phyloP scores from a whole-genome alignment of 2,797 vertebrate genomes.

The Geotrypetes seraphini region DNA sequence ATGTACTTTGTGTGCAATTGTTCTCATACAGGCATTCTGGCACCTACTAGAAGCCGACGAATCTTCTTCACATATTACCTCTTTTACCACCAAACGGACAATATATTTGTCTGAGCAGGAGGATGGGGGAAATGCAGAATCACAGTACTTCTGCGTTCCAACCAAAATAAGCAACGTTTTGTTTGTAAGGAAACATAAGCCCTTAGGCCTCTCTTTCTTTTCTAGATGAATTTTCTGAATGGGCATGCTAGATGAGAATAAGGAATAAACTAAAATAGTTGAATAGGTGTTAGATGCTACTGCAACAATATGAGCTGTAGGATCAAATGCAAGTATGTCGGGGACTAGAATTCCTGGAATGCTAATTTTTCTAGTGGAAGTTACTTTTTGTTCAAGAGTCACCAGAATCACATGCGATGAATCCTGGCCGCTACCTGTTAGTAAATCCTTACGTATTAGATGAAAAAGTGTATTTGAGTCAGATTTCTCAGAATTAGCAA shows the following conservation, averaged over 20 bases:
- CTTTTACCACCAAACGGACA: constrained; percentile 62
- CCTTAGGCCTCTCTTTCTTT: constrained; percentile 77
- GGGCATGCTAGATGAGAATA: constrained; percentile 75
- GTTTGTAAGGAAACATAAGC: constrained; percentile 73
- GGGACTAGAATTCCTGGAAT: constrained; percentile 83
- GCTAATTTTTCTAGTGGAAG: constrained; percentile 77
- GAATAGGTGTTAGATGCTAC: constrained; percentile 81
- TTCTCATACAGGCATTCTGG: constrained; percentile 32
- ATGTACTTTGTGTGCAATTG: constrained; percentile 61
- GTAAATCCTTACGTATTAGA: constrained; percentile 60
- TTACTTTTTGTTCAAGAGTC: constrained; percentile 79
- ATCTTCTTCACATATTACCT: constrained; percentile 62
- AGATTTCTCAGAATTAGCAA: constrained; percentile 67
- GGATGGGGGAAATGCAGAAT: constrained; percentile 66
- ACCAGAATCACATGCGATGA: constrained; percentile 79
- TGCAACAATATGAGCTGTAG: constrained; percentile 64
- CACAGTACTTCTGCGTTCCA: constrained; percentile 70
- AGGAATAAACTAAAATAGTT: constrained; percentile 75
- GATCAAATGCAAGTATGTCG: constrained; percentile 78
- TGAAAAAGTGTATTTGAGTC: constrained; percentile 73
- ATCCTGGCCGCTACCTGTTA: constrained; percentile 69
- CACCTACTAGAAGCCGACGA: constrained; percentile 23
- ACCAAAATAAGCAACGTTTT: constrained; percentile 75
- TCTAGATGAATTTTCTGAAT: constrained; percentile 82
- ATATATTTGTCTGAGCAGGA: constrained; percentile 79